A percentile compares a stretch with the other conserved stretches of the same genome.
phyloP scores from a whole-genome alignment of 2,888 invertebrate species.

The Caenorhabditis sinica region DNA sequence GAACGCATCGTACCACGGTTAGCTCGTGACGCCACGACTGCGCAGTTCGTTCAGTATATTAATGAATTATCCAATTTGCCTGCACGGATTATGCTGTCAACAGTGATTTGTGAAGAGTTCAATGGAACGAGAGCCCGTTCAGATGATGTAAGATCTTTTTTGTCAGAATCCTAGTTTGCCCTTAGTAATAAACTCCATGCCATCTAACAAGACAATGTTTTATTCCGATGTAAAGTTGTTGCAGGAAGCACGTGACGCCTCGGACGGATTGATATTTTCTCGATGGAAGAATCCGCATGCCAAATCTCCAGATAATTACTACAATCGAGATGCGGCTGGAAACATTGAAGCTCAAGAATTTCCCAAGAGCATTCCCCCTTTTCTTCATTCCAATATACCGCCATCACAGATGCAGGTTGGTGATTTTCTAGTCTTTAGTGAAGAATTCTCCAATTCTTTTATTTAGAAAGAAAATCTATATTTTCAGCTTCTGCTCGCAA shows the following conservation, averaged over 20 bases:
- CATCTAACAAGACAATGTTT: neutral
- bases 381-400: slow-evolving; percentile 29
- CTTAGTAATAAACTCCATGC: neutral
- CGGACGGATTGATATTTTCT: slow-evolving; percentile 51
- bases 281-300: slow-evolving; percentile 58
- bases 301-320: slow-evolving; percentile 33
- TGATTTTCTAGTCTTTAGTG: too few species aligned
- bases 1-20: slow-evolving; percentile 68
- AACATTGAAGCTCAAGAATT: neutral
- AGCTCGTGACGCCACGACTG: slow-evolving; percentile 45
- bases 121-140: slow-evolving; percentile 53
- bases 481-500: slow-evolving; percentile 50
- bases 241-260: slow-evolving; percentile 26
- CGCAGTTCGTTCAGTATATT: slow-evolving; percentile 69
- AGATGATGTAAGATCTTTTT: slow-evolving; percentile 43
- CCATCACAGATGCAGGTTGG: slow-evolving; percentile 31
- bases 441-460: too few species aligned
- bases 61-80: slow-evolving; percentile 74
- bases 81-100: slow-evolving; percentile 72
- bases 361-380: slow-evolving; percentile 20
- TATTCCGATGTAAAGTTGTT: slow-evolving; percentile 32
- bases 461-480: neutral
- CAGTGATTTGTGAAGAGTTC: slow-evolving; percentile 71
- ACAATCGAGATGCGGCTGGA: slow-evolving; percentile 10
- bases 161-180: neutral